A percentile compares a stretch with the other conserved stretches of the same genome.
Evolutionary conservation across 53 echinoderm and acorn worm species (phyloP).

Genomic region (Holothuria leucospilota): DNA sequence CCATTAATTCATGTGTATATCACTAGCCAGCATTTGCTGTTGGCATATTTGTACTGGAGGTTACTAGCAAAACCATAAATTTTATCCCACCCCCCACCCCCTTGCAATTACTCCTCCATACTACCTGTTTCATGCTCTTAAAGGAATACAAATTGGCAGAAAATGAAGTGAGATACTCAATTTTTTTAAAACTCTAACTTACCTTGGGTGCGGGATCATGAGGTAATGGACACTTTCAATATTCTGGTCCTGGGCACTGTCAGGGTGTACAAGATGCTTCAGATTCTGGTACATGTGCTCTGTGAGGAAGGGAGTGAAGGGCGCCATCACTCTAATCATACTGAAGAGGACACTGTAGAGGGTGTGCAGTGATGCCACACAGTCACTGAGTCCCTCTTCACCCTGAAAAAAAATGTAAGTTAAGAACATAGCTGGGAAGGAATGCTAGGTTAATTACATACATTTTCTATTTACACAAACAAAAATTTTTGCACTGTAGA

Average conservation of each 20-base stretch:
- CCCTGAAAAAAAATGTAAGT: conserved; percentile 60
- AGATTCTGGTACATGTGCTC: conserved; percentile 99
- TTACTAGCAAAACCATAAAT: no score
- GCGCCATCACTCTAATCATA: conserved; percentile 97
- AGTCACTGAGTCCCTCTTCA: conserved; percentile 84
- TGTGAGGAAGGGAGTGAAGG: conserved; percentile 97
- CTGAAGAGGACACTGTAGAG: conserved; percentile 92
- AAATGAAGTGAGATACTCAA: no score
- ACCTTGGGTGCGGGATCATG: conserved; percentile 97
- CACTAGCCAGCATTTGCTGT: no score
- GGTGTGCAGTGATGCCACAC: conserved; percentile 83
- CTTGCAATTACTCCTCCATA: no score
- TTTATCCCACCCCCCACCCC: no score
- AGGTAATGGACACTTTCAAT: conserved; percentile 90
- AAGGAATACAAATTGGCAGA: no score
- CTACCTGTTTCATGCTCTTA: no score
- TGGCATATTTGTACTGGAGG: no score
- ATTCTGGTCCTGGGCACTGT: conserved; percentile 64
- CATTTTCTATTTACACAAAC: background rate
- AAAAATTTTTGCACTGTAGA: background rate
- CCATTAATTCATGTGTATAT: no score
- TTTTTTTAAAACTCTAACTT: no score
- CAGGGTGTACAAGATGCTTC: conserved; percentile 76
- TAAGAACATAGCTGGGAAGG: background rate
- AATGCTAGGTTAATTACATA: background rate